Percentiles rank a stretch among this genome's conserved stretches.
phyloP scores from a whole-genome alignment of 1,140 invertebrate species.

The Dendroctonus ponderosae region DNA sequence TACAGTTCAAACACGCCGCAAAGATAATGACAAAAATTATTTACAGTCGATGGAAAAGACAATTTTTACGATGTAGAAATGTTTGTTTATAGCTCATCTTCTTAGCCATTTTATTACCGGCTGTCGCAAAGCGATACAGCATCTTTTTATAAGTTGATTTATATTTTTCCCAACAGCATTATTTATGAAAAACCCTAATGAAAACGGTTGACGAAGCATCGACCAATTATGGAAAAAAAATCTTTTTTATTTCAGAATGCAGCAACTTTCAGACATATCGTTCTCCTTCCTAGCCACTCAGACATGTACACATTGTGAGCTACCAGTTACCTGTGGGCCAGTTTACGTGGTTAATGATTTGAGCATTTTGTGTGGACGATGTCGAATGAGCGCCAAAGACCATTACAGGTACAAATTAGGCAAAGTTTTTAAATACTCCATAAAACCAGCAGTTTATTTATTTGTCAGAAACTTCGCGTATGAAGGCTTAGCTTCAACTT shows the following conservation, averaged over 20 bases:
- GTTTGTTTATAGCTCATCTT: no score
- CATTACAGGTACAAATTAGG: conserved; percentile 20
- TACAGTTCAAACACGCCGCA: no score
- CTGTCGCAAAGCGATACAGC: no score
- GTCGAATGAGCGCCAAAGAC: conserved; percentile 15
- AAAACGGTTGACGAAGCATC: no score
- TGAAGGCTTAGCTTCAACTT: conserved; percentile 43
- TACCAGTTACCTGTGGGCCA: conserved; percentile 43
- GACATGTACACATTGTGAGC: conserved; percentile 40
- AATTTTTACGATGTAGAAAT: no score
- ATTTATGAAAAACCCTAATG: no score
- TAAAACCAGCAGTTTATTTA: background rate
- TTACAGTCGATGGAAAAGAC: no score
- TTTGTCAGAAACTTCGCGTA: conserved; percentile 38
- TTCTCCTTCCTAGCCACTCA: conserved; percentile 32
- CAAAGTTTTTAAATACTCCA: background rate
- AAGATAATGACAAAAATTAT: no score
- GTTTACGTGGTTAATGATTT: conserved; percentile 38
- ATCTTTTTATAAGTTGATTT: no score
- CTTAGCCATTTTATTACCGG: no score
- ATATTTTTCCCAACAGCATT: no score
- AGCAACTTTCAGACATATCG: conserved; percentile 29
- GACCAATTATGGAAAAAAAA: background rate
- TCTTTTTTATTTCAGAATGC: conserved; percentile 9
- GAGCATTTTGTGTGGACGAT: conserved; percentile 43